Evolutionary conservation across 2,113 vertebrate species (phyloP).

Genomic region (Diadophis punctatus): DNA sequence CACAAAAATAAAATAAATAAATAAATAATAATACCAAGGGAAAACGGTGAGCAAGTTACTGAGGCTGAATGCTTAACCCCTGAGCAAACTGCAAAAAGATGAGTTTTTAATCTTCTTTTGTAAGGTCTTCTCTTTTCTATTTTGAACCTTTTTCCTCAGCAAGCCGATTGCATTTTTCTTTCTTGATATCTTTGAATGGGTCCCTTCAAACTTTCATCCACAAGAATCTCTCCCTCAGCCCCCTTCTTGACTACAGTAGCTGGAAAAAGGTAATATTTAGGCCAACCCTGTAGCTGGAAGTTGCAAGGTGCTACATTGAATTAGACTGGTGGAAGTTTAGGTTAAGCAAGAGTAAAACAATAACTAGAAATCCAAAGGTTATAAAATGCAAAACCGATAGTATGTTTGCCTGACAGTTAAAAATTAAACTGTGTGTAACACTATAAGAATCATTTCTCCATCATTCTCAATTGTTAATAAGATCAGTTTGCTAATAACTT

Average conservation of each 20-base stretch:
- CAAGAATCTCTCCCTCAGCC: not conserved
- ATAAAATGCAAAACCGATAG: not conserved
- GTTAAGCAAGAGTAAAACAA: not conserved
- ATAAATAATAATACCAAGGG: no score
- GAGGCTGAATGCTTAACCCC: not conserved
- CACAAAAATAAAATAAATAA: no score
- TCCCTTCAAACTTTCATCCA: not conserved
- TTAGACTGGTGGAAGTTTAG: not conserved
- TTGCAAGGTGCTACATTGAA: not conserved
- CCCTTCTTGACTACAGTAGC: not conserved
- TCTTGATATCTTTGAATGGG: not conserved
- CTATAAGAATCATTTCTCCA: not conserved
- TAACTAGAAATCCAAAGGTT: not conserved
- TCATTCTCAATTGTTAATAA: not conserved
- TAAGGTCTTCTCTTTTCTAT: not conserved
- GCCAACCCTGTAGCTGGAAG: not conserved
- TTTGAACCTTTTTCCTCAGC: not conserved
- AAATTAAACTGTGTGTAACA: not conserved
- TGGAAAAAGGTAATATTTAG: not conserved
- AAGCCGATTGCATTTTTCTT: not conserved
- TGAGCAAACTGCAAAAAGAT: not conserved
- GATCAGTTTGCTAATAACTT: conserved; percentile 20
- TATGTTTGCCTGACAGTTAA: not conserved
- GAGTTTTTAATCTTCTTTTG: not conserved
- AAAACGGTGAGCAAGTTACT: no score